Evolutionary conservation across 2,888 invertebrate genomes (phyloP).

Genomic region (Cylloceria caligata): DNA sequence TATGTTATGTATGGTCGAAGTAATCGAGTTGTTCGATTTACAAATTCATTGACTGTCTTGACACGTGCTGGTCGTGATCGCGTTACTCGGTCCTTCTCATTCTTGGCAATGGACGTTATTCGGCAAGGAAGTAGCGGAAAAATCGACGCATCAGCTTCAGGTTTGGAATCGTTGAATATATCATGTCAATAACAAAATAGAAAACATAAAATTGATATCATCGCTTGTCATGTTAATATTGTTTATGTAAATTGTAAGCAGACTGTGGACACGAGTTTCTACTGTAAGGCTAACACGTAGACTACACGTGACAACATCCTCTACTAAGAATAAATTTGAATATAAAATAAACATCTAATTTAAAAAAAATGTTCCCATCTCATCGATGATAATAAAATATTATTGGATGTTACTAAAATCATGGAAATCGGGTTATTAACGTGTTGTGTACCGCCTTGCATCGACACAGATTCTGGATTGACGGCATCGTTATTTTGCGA

Average conservation of each 20-base stretch:
- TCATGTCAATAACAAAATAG: neutral
- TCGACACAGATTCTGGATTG: neutral
- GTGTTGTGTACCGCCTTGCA: neutral
- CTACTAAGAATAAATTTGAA: neutral
- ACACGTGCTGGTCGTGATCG: conserved; percentile 20
- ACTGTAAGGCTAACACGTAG: neutral
- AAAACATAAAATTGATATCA: neutral
- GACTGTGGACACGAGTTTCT: neutral
- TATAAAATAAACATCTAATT: neutral
- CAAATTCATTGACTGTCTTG: conserved; percentile 20
- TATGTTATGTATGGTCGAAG: neutral
- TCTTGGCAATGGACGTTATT: conserved; percentile 60
- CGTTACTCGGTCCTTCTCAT: conserved; percentile 14
- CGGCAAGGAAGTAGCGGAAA: conserved; percentile 30
- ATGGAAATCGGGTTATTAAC: neutral
- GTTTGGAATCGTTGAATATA: conserved; percentile 35
- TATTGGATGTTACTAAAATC: neutral
- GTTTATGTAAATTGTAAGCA: too few relatives aligned
- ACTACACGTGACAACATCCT: neutral
- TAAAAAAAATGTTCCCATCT: neutral
- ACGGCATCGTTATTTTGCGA: conserved; percentile 25
- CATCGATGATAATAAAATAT: neutral
- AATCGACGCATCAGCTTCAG: conserved; percentile 50
- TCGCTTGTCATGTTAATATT: neutral
- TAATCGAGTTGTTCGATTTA: conserved; percentile 4